Conservation (phyloP, 2,113 vertebrate species). For the Chlorodrepanis virens region DNA sequence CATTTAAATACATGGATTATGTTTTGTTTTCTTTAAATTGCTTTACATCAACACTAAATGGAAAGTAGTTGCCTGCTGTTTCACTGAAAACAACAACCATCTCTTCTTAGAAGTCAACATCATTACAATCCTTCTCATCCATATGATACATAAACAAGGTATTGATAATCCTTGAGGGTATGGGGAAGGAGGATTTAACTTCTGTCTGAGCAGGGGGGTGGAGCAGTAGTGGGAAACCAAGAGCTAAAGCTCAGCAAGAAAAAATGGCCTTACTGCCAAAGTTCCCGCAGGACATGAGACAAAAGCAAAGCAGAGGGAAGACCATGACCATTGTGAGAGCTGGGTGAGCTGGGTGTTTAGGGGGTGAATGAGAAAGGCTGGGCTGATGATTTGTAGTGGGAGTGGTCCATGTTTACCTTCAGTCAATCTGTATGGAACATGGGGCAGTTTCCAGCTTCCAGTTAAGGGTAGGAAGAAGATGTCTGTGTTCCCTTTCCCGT, state of each 20-base stretch:
- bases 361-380: background rate
- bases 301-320: background rate
- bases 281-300: background rate
- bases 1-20: background rate
- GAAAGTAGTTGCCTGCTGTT: background rate
- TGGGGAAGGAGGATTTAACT: background rate
- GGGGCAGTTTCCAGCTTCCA: background rate
- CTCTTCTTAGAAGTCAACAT: background rate
- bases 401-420: background rate
- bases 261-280: background rate
- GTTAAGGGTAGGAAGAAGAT: background rate
- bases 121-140: background rate
- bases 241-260: background rate
- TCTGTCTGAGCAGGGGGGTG: background rate
- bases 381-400: accelerated
- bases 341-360: background rate
- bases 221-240: background rate
- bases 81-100: background rate
- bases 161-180: background rate
- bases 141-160: background rate
- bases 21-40: background rate
- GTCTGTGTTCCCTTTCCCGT: background rate
- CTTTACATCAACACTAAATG: background rate
- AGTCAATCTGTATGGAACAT: background rate
- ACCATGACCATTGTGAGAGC: accelerated